phyloP scores from a whole-genome alignment of 1,140 invertebrate species.

The Halesus radiatus region DNA sequence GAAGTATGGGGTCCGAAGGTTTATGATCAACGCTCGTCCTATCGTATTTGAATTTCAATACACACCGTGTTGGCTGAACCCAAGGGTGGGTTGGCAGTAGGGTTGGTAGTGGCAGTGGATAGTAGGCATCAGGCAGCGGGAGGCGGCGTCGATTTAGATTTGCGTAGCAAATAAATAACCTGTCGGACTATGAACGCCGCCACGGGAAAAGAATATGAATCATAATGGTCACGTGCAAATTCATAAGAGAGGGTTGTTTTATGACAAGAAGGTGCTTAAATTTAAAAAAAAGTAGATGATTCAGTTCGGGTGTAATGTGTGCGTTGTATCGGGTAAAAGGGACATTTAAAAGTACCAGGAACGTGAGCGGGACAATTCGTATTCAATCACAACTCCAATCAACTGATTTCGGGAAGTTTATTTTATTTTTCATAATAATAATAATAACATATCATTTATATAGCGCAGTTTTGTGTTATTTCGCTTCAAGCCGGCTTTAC shows the following conservation, averaged over 20 bases:
- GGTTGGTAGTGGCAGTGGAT: neutral
- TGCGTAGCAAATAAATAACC: slow-evolving; percentile 53
- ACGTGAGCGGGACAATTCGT: too few relatives aligned
- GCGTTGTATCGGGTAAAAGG: too few relatives aligned
- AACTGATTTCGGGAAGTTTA: too few relatives aligned
- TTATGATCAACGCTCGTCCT: slow-evolving; percentile 48
- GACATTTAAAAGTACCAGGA: too few relatives aligned
- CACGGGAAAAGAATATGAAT: slow-evolving; percentile 35
- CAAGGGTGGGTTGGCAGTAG: neutral
- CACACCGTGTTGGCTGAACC: slow-evolving; percentile 31
- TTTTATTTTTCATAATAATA: too few relatives aligned
- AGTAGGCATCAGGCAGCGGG: neutral
- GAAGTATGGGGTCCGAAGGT: slow-evolving; percentile 33
- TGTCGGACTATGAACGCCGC: slow-evolving; percentile 43
- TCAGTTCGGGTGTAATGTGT: neutral
- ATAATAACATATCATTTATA: too few relatives aligned
- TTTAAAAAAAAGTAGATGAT: slow-evolving; percentile 15
- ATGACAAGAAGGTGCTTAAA: neutral
- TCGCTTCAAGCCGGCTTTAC: too few relatives aligned
- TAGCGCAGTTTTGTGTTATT: too few relatives aligned
- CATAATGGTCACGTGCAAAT: slow-evolving; percentile 38
- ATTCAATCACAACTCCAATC: too few relatives aligned
- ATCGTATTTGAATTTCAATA: slow-evolving; percentile 53
- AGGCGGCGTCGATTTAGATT: slow-evolving; percentile 32
- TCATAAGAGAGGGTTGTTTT: slow-evolving; percentile 5